Evolutionary conservation across 2,797 vertebrate species (phyloP).

Genomic region (Sebastes trivittatus): DNA sequence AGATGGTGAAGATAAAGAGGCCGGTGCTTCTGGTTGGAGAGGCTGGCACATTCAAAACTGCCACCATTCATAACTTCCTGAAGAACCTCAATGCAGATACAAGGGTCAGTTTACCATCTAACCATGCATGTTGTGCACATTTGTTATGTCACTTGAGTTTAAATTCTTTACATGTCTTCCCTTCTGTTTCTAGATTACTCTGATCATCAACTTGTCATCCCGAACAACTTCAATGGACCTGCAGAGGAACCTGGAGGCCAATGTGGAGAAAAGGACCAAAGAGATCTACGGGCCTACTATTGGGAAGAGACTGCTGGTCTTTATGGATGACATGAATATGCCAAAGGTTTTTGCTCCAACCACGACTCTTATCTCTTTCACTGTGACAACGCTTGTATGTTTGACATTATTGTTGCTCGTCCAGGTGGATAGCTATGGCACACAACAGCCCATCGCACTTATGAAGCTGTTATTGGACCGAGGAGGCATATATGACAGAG

Average conservation of each 20-base stretch:
- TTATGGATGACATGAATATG: slow-evolving; percentile 99
- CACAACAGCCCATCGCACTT: slow-evolving; percentile 95
- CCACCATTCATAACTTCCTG: slow-evolving; percentile 93
- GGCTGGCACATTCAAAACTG: slow-evolving; percentile 96
- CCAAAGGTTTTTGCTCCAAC: slow-evolving; percentile 83
- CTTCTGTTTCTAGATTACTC: slow-evolving; percentile 81
- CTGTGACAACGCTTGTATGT: neutral
- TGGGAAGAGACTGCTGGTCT: slow-evolving; percentile 94
- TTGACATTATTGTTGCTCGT: slow-evolving; percentile 7
- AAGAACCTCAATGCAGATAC: slow-evolving; percentile 83
- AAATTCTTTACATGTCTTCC: neutral
- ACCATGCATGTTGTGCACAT: neutral
- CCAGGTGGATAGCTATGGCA: slow-evolving; percentile 95
- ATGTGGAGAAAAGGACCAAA: slow-evolving; percentile 94
- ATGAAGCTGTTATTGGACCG: slow-evolving; percentile 92
- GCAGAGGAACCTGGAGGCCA: slow-evolving; percentile 94
- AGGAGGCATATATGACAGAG: slow-evolving; percentile 91
- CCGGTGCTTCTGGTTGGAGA: slow-evolving; percentile 93
- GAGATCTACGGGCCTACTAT: slow-evolving; percentile 91
- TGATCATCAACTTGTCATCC: slow-evolving; percentile 94
- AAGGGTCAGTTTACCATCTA: slow-evolving; percentile 75
- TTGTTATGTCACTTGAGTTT: neutral
- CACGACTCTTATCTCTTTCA: neutral
- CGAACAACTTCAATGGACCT: slow-evolving; percentile 96
- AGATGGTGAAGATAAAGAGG: slow-evolving; percentile 90